Evolutionary conservation across 2,797 vertebrate genomes (phyloP).

Genomic region (Acrossocheilus wenchowensis): DNA sequence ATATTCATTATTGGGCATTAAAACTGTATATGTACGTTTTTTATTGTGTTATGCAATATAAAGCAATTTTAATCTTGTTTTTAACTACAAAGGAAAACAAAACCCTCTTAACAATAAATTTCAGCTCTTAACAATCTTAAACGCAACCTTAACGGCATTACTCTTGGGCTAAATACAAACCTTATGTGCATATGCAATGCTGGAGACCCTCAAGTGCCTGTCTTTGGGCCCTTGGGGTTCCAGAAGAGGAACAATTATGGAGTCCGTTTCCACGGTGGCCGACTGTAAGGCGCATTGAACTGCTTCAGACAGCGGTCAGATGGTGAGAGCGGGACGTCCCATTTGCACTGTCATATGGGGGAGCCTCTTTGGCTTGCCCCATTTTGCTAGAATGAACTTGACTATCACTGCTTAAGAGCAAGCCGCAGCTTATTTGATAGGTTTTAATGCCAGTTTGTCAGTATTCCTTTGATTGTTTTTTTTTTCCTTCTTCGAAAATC

Average conservation of each 20-base stretch:
- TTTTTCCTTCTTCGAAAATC: constrained; percentile 38
- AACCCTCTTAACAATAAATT: constrained; percentile 60
- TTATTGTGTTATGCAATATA: constrained; percentile 85
- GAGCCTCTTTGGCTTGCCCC: constrained; percentile 49
- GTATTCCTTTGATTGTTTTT: constrained; percentile 66
- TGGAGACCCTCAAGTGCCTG: constrained; percentile 84
- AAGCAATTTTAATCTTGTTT: constrained; percentile 75
- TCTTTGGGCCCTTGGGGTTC: constrained; percentile 74
- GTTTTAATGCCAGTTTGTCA: constrained; percentile 63
- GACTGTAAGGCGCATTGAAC: constrained; percentile 6
- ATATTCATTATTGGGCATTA: constrained; percentile 93
- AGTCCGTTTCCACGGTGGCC: constrained; percentile 57
- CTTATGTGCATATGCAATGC: constrained; percentile 69
- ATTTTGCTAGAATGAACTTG: constrained; percentile 65
- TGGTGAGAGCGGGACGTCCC: constrained; percentile 41
- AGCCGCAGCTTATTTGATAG: constrained; percentile 64
- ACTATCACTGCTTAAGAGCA: constrained; percentile 60
- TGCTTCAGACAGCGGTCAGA: constrained; percentile 31
- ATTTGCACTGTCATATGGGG: constrained; percentile 50
- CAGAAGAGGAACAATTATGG: constrained; percentile 72
- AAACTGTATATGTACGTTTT: constrained; percentile 86
- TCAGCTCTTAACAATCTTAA: constrained; percentile 59
- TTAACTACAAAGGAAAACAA: constrained; percentile 69
- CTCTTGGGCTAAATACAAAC: constrained; percentile 46
- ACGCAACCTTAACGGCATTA: constrained; percentile 38